Percentiles rank a stretch among this genome's conserved stretches.
phyloP scores from a whole-genome alignment of 2,113 vertebrate genomes.

The Corythoichthys intestinalis region DNA sequence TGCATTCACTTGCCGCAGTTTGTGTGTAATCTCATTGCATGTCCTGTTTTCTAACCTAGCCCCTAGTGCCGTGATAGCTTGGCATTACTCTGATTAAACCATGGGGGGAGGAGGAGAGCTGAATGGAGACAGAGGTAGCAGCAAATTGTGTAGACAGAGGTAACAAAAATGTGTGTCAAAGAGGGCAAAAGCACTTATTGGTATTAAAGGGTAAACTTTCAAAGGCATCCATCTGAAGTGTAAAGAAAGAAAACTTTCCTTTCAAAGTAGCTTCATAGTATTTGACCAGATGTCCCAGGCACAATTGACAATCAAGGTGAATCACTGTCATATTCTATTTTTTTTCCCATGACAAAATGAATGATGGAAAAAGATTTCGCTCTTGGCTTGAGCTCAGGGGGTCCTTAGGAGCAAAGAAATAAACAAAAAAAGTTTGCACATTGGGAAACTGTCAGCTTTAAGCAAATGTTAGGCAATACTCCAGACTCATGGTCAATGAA shows the following conservation, averaged over 20 bases:
- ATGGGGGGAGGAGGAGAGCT: slow-evolving; percentile 16
- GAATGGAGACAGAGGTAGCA: slow-evolving; percentile 10
- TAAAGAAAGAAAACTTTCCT: slow-evolving; percentile 44
- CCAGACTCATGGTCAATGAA: slow-evolving; percentile 54
- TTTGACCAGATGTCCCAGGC: slow-evolving; percentile 54
- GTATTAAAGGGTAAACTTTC: slow-evolving; percentile 69
- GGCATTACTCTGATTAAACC: slow-evolving; percentile 73
- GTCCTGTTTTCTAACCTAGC: slow-evolving; percentile 48
- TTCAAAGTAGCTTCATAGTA: slow-evolving; percentile 41
- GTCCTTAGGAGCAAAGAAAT: slow-evolving; percentile 69
- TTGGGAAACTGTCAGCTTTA: slow-evolving; percentile 67
- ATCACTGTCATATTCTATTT: slow-evolving; percentile 30
- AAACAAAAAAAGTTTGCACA: slow-evolving; percentile 69
- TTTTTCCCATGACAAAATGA: slow-evolving; percentile 8
- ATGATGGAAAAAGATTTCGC: slow-evolving; percentile 21
- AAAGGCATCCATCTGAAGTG: slow-evolving; percentile 62
- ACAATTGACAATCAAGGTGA: slow-evolving; percentile 59
- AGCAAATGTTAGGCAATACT: slow-evolving; percentile 41
- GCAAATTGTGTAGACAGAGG: slow-evolving; percentile 37
- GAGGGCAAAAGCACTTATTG: slow-evolving; percentile 62
- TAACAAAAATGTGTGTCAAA: slow-evolving; percentile 23
- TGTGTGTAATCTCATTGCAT: slow-evolving; percentile 66
- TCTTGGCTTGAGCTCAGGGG: slow-evolving; percentile 54
- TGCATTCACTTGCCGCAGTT: slow-evolving; percentile 43
- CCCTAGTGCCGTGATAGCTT: slow-evolving; percentile 41